Percentiles rank a stretch among this genome's conserved stretches.
Evolutionary conservation across 2,113 vertebrate genomes (phyloP).

Genomic region (Barbus barbus): DNA sequence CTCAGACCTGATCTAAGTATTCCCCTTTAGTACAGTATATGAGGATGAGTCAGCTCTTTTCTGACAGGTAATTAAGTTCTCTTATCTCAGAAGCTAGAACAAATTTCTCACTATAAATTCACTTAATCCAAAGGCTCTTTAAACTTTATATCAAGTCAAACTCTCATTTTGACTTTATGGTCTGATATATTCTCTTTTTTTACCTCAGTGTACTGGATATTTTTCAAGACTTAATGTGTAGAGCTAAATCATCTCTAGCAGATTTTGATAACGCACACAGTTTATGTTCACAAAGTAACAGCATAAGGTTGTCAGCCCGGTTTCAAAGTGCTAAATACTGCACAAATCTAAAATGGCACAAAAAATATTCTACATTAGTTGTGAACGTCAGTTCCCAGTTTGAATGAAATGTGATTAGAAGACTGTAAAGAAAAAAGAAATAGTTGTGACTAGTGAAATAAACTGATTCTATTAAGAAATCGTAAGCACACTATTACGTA

Average conservation of each 20-base stretch:
- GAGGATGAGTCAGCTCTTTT: not conserved
- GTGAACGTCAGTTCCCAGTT: not conserved
- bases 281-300: not conserved
- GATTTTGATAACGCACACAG: not conserved
- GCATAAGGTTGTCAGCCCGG: not conserved
- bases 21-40: conserved; percentile 4
- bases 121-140: conserved; percentile 7
- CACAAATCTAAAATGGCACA: not conserved
- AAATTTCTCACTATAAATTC: not conserved
- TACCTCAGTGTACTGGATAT: not conserved
- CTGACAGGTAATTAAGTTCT: conserved; percentile 28
- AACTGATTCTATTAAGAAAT: too few relatives aligned
- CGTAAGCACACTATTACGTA: too few relatives aligned
- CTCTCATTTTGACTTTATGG: conserved; percentile 11
- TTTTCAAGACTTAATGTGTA: not conserved
- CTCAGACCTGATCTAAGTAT: not conserved
- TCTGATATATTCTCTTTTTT: not conserved
- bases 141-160: conserved; percentile 17
- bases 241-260: not conserved
- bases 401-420: too few relatives aligned
- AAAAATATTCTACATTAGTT: not conserved
- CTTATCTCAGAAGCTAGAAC: conserved; percentile 24
- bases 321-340: not conserved
- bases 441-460: too few relatives aligned
- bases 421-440: too few relatives aligned